phyloP scores from a whole-genome alignment of 2,888 invertebrate species.

The Nemapogon koenigi region DNA sequence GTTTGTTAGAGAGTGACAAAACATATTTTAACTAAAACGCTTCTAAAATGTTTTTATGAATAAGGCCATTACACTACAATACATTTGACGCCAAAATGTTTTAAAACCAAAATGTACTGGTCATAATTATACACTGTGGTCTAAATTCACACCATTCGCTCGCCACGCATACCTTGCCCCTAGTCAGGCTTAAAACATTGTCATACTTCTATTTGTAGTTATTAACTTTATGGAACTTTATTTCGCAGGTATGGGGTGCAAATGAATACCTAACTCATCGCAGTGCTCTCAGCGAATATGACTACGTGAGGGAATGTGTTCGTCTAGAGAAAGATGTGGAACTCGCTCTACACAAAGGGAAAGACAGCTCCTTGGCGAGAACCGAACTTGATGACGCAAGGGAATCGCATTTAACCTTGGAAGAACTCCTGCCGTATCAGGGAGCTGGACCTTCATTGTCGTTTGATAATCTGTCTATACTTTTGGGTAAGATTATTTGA shows the following conservation, averaged over 20 bases:
- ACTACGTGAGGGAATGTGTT: conserved; percentile 92
- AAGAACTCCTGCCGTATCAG: conserved; percentile 78
- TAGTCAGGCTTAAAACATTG: neutral
- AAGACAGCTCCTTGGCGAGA: conserved; percentile 73
- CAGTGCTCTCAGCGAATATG: conserved; percentile 85
- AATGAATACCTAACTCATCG: conserved; percentile 89
- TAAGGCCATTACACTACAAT: too few species aligned
- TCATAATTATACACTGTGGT: too few species aligned
- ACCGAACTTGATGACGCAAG: conserved; percentile 83
- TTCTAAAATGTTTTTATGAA: too few species aligned
- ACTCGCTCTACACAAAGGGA: conserved; percentile 70
- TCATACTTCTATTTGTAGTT: neutral
- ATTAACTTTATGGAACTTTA: too few species aligned
- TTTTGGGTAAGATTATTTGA: conserved; percentile 72
- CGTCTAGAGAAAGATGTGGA: conserved; percentile 90
- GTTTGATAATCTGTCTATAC: conserved; percentile 83
- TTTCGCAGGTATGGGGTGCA: conserved; percentile 78
- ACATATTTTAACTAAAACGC: too few species aligned
- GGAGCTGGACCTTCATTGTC: conserved; percentile 77
- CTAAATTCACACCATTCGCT: too few species aligned
- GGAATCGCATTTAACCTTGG: conserved; percentile 75
- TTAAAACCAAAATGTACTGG: too few species aligned
- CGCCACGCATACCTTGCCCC: too few species aligned
- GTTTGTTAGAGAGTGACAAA: too few species aligned
- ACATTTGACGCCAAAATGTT: too few species aligned